phyloP scores from a whole-genome alignment of 2,888 invertebrate genomes.

The Zygaena filipendulae region DNA sequence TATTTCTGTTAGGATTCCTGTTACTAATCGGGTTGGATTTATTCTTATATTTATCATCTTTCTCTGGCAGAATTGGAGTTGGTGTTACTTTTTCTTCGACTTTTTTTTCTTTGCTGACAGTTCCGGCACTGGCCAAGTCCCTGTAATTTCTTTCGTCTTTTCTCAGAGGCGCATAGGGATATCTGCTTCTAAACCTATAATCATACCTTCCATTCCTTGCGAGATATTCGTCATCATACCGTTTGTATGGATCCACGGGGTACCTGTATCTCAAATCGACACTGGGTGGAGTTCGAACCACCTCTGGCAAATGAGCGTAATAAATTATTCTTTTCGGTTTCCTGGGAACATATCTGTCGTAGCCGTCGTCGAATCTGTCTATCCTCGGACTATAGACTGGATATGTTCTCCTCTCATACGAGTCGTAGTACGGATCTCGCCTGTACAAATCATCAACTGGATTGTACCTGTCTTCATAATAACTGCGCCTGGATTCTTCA shows the following conservation, averaged over 20 bases:
- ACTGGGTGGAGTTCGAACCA: slow-evolving; percentile 70
- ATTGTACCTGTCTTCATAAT: slow-evolving; percentile 48
- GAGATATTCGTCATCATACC: slow-evolving; percentile 47
- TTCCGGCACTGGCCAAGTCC: slow-evolving; percentile 48
- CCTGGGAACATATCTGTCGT: slow-evolving; percentile 46
- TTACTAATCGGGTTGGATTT: slow-evolving; percentile 14
- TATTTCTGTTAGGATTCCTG: slow-evolving; percentile 34
- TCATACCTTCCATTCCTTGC: slow-evolving; percentile 52
- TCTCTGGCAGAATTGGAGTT: slow-evolving; percentile 50
- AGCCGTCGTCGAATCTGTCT: slow-evolving; percentile 51
- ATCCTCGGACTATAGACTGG: slow-evolving; percentile 38
- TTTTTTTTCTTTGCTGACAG: slow-evolving; percentile 48
- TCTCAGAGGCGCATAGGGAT: slow-evolving; percentile 50
- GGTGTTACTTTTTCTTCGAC: slow-evolving; percentile 55
- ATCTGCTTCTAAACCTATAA: slow-evolving; percentile 49
- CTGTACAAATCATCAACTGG: slow-evolving; percentile 47
- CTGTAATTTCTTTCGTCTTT: slow-evolving; percentile 59
- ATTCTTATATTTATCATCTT: slow-evolving; percentile 37
- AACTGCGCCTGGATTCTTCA: slow-evolving; percentile 49
- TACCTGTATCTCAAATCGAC: slow-evolving; percentile 67
- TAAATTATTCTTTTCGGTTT: slow-evolving; percentile 74
- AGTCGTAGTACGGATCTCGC: slow-evolving; percentile 50
- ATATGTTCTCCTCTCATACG: slow-evolving; percentile 41
- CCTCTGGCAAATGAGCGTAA: slow-evolving; percentile 77
- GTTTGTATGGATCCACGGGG: slow-evolving; percentile 49